These are phyloP conservation scores for Emmelina monodactyla DNA, from an alignment of 2,888 invertebrate genomes.

Conservation along the genomic window DNA sequence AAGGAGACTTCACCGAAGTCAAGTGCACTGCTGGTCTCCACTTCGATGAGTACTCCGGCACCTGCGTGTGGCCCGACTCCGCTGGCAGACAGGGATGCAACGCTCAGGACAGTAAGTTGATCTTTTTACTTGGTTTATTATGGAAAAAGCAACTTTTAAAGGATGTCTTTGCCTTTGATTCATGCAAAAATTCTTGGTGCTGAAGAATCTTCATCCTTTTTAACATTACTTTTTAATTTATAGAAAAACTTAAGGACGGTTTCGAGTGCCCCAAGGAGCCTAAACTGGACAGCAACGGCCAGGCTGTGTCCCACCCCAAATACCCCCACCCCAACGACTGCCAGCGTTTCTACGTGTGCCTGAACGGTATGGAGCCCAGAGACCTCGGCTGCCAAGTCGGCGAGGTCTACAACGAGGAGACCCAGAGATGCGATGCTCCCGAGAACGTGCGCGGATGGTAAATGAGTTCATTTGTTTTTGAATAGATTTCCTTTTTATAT, in stretches of 20 bases:
- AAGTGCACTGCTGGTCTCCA: conserved; percentile 88
- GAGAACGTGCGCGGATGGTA: conserved; percentile 92
- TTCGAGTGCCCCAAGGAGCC: conserved; percentile 83
- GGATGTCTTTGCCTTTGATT: not conserved
- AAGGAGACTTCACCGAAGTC: conserved; percentile 80
- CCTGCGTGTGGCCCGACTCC: conserved; percentile 88
- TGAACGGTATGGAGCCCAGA: conserved; percentile 86
- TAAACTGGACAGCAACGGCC: conserved; percentile 72
- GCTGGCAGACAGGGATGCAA: conserved; percentile 79
- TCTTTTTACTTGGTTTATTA: not conserved
- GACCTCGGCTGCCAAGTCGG: conserved; percentile 87
- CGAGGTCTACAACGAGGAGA: conserved; percentile 89
- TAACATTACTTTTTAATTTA: conserved; percentile 17
- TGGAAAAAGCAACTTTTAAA: not conserved
- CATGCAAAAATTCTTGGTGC: not conserved
- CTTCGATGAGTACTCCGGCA: conserved; percentile 89
- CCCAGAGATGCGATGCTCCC: conserved; percentile 86
- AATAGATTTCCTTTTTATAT: no score
- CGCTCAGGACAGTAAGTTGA: conserved; percentile 58
- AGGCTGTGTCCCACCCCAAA: conserved; percentile 81
- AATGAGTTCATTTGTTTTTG: no score
- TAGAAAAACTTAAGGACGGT: conserved; percentile 81
- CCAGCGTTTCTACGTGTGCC: conserved; percentile 90
- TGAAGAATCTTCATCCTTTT: not conserved
- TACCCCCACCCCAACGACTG: conserved; percentile 88